Evolutionary conservation across 2,888 invertebrate species (phyloP).

Genomic region (Ichneumon xanthorius): DNA sequence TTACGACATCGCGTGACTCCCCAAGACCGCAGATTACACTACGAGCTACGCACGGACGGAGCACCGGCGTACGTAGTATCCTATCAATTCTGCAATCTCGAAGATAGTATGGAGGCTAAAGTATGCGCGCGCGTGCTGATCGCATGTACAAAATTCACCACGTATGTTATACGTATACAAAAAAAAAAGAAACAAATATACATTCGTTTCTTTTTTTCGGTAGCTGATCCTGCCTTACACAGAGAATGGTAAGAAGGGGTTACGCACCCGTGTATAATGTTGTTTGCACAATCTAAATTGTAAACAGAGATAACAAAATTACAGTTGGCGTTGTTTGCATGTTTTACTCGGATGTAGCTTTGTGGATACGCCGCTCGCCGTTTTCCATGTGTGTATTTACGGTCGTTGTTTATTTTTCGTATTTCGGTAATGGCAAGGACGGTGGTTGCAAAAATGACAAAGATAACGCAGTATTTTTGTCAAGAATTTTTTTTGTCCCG

Average conservation of each 20-base stretch:
- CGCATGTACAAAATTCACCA: slow-evolving; percentile 32
- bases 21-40: slow-evolving; percentile 38
- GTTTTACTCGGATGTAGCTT: not conserved
- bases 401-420: not conserved
- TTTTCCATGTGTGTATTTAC: not conserved
- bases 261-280: not conserved
- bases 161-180: not conserved
- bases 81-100: slow-evolving; percentile 45
- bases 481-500: not conserved
- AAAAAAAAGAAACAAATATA: not conserved
- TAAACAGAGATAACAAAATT: slow-evolving; percentile 1
- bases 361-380: not conserved
- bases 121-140: slow-evolving; percentile 8
- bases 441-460: not conserved
- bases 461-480: not conserved
- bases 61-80: slow-evolving; percentile 16
- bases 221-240: not conserved
- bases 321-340: slow-evolving; percentile 1
- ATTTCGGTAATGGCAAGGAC: not conserved
- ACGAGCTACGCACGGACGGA: slow-evolving; percentile 32
- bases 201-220: not conserved
- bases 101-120: slow-evolving; percentile 26
- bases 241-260: not conserved
- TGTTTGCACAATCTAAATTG: not conserved
- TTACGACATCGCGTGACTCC: slow-evolving; percentile 62